Percentiles rank a stretch among this genome's conserved stretches.
These are phyloP conservation scores for Alosa alosa DNA, from an alignment of 2,113 vertebrate genomes.

Conservation along the genomic window DNA sequence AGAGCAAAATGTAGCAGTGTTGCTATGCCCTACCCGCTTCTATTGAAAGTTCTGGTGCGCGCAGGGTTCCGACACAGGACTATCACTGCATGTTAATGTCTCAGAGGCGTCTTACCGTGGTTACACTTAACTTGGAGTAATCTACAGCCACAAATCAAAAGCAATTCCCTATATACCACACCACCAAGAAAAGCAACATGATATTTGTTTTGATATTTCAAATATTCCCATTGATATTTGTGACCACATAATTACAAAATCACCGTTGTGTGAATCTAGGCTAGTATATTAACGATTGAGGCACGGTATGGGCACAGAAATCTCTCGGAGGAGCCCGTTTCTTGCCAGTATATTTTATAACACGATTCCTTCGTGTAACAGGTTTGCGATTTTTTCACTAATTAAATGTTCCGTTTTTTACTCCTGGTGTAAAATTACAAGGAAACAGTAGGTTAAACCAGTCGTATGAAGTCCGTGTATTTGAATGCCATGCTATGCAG, in stretches of 20 bases:
- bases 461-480: background rate
- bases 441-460: background rate
- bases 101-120: background rate
- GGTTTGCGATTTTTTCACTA: background rate
- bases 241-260: background rate
- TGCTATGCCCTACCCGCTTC: background rate
- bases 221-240: background rate
- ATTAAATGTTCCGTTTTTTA: background rate
- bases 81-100: background rate
- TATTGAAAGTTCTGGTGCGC: background rate
- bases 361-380: background rate
- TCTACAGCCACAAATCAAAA: background rate
- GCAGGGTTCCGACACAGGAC: background rate
- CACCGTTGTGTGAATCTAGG: background rate
- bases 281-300: too few species aligned
- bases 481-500: background rate
- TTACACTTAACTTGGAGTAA: background rate
- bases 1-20: background rate
- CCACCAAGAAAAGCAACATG: background rate
- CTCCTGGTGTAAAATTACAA: too few species aligned
- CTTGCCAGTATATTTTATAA: too few species aligned
- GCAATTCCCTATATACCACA: background rate
- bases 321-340: background rate
- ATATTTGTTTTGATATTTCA: background rate
- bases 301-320: background rate